Base-by-base conservation (phyloP, 2,888 invertebrate species). In the Amaurobius ferox region DNA sequence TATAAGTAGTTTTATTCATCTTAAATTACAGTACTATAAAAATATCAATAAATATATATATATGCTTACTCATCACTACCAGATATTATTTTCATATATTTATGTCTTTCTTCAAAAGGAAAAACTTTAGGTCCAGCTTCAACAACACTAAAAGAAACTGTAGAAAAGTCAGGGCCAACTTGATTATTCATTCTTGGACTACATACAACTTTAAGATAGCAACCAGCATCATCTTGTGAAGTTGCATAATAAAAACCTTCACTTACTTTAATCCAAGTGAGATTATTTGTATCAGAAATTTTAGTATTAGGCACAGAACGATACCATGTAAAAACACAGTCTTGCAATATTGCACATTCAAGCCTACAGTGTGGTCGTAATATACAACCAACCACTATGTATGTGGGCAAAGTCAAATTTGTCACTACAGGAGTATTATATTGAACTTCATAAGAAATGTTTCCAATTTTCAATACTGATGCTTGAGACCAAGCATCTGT, bases 81-180 rank as follows among this genome's bases (percentile, higher is more conserved):
- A 19, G 95, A 91, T 89, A 92, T 93, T 30, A 93, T 90, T 86
- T 91, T 90, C 0, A 97, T 97, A 91, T 94, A 95, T 62, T 91
- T 89, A 90, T 97, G 97, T 61, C 97, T 93, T 0, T 90, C 93
- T 91, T 97, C 95, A 93, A 96, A 97, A 0, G 96, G 96, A 91
- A 96, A 97, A 11, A 89, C 88, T 0, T 94, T 95, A 40, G 97
- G 96, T 0, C 95, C 95, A 44, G 89, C 90, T 39, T 90, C 91
- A 0, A 88, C 87, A 3, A 91, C 91, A 91, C 94, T 94, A 72
- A 91, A 93, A 88, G 94, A 94, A n/a, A 91, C 90, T 11, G 92
- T 91, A 91, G 95, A 95, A 35, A 93, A 92, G 19, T 92, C 90
- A 23, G 95, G 94, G 0, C 97, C 97, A 3, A 1, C 16, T 23